phyloP scores from a whole-genome alignment of 2,888 invertebrate species.

The Allygus modestus region DNA sequence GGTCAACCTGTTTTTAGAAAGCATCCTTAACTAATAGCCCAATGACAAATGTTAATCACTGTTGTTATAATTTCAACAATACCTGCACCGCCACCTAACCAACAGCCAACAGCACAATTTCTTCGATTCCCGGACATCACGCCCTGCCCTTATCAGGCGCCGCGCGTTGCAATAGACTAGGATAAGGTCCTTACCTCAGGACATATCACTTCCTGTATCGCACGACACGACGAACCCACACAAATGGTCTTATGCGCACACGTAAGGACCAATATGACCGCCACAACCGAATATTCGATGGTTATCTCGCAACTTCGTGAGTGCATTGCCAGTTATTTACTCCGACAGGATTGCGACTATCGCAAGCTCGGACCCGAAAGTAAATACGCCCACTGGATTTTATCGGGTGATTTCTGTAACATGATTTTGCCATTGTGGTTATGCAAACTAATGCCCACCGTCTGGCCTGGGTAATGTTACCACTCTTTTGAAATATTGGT shows the following conservation, averaged over 20 bases:
- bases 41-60: too few species aligned
- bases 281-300: constrained; percentile 27
- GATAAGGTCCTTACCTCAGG: neutral
- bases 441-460: neutral
- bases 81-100: too few species aligned
- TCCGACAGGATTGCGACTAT: neutral
- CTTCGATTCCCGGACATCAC: neutral
- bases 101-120: too few species aligned
- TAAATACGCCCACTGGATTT: constrained; percentile 33
- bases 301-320: constrained; percentile 30
- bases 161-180: neutral
- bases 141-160: neutral
- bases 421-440: constrained; percentile 29
- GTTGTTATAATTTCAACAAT: too few species aligned
- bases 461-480: neutral
- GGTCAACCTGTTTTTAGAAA: too few species aligned
- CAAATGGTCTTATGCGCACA: neutral
- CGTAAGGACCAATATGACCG: neutral
- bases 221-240: neutral
- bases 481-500: neutral
- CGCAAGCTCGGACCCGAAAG: constrained; percentile 1
- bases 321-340: constrained; percentile 5
- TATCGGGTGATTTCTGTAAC: constrained; percentile 1
- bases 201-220: neutral
- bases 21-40: too few species aligned